phyloP scores from a whole-genome alignment of 2,888 invertebrate genomes.

The Hirtodrosophila duncani region DNA sequence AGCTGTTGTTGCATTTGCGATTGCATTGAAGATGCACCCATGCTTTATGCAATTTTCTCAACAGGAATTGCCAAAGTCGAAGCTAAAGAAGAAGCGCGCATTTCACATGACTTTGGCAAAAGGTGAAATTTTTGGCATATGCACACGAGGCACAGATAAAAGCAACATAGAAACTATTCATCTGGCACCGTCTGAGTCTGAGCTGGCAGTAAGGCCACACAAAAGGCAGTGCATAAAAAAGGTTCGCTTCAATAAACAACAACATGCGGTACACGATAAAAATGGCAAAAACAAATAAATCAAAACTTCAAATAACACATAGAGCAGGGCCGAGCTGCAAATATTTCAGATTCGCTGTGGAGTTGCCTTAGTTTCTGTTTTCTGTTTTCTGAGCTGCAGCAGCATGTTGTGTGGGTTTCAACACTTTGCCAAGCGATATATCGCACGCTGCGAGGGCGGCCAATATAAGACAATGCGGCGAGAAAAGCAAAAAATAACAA shows the following conservation, averaged over 20 bases:
- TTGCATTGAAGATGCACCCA: slow-evolving; percentile 52
- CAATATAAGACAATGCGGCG: slow-evolving; percentile 53
- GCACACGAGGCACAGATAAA: slow-evolving; percentile 29
- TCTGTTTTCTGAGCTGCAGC: too few species aligned
- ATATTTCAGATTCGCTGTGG: slow-evolving; percentile 29
- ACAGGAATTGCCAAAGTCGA: slow-evolving; percentile 49
- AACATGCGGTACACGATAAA: slow-evolving; percentile 39
- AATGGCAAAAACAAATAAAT: slow-evolving; percentile 61
- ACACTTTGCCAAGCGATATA: slow-evolving; percentile 25
- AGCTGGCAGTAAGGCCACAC: slow-evolving; percentile 29
- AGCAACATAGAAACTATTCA: slow-evolving; percentile 34
- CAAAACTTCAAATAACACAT: slow-evolving; percentile 58
- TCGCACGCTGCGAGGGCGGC: slow-evolving; percentile 13
- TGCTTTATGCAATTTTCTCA: slow-evolving; percentile 57
- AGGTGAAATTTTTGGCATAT: slow-evolving; percentile 53
- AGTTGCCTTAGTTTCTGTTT: slow-evolving; percentile 35
- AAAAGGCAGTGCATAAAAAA: slow-evolving; percentile 35
- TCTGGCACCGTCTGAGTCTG: slow-evolving; percentile 12
- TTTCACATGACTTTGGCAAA: slow-evolving; percentile 38
- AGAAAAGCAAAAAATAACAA: slow-evolving; percentile 11
- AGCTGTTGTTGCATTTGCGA: slow-evolving; percentile 27
- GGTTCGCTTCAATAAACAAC: slow-evolving; percentile 28
- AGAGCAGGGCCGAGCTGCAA: slow-evolving; percentile 15
- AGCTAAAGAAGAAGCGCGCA: slow-evolving; percentile 19
- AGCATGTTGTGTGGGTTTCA: slow-evolving; percentile 31